Conservation (phyloP, 2,113 vertebrate species). For the Tragulus kanchil region DNA sequence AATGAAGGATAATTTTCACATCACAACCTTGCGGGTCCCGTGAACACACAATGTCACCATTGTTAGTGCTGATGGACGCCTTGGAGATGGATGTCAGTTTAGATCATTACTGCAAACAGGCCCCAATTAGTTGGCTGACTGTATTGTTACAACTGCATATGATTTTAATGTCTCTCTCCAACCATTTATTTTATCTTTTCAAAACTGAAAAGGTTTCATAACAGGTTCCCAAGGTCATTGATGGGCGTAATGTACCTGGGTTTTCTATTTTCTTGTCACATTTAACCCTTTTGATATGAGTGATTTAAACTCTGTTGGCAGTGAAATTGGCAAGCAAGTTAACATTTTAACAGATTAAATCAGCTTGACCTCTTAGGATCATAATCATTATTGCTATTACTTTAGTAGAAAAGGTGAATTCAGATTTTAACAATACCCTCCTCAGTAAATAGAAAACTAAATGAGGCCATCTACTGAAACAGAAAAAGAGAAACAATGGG, state of each 20-base stretch:
- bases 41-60: slow-evolving; percentile 18
- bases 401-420: background rate
- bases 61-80: background rate
- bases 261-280: slow-evolving; percentile 37
- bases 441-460: background rate
- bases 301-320: background rate
- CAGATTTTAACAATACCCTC: slow-evolving; percentile 8
- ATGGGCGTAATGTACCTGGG: background rate
- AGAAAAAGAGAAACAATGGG: background rate
- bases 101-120: slow-evolving; percentile 50
- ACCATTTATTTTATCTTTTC: slow-evolving; percentile 64
- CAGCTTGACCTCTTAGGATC: slow-evolving; percentile 23
- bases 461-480: background rate
- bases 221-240: slow-evolving; percentile 22
- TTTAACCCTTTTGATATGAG: slow-evolving; percentile 30
- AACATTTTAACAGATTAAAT: slow-evolving; percentile 45
- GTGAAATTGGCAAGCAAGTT: slow-evolving; percentile 51
- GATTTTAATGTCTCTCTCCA: slow-evolving; percentile 22
- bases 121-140: slow-evolving; percentile 10
- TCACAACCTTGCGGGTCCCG: background rate
- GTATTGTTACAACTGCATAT: slow-evolving; percentile 41
- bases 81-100: background rate
- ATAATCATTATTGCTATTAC: background rate
- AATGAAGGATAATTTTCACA: slow-evolving; percentile 37
- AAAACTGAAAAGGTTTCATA: slow-evolving; percentile 49